These are phyloP conservation scores for Theocolax elegans DNA, from an alignment of 1,140 invertebrate genomes.

Conservation along the genomic window DNA sequence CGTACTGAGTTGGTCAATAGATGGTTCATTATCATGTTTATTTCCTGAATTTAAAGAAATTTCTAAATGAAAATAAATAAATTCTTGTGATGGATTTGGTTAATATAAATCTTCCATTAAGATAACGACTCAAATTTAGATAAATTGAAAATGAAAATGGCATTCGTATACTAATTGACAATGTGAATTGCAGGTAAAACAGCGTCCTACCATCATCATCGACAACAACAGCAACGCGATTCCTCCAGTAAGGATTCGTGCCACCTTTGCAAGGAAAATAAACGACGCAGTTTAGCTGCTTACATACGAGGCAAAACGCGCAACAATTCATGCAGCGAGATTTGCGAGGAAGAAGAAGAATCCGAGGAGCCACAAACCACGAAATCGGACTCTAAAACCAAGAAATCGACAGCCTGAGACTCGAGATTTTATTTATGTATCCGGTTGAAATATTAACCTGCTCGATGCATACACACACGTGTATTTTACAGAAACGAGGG, in stretches of 20 bases:
- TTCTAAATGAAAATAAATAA: no score
- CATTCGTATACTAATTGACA: no score
- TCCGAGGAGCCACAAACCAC: not conserved
- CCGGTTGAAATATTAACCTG: no score
- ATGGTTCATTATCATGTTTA: no score
- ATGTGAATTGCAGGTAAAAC: slow-evolving; percentile 21
- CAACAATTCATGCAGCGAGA: slow-evolving; percentile 66
- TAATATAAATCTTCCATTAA: no score
- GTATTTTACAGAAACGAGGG: not conserved
- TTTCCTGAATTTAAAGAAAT: no score
- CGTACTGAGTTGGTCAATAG: no score
- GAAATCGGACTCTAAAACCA: not conserved
- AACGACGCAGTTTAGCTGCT: slow-evolving; percentile 67
- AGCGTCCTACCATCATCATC: slow-evolving; percentile 47
- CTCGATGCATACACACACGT: no score
- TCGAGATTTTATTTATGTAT: no score
- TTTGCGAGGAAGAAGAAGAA: slow-evolving; percentile 70
- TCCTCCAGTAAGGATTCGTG: slow-evolving; percentile 65
- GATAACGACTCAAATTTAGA: no score
- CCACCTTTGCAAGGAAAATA: slow-evolving; percentile 70
- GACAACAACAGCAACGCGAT: slow-evolving; percentile 40
- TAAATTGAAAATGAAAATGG: no score
- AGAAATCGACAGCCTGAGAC: slow-evolving; percentile 12
- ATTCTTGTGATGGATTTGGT: no score
- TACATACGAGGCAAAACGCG: slow-evolving; percentile 69